A percentile compares a stretch with the other conserved stretches of the same genome.
phyloP scores from a whole-genome alignment of 2,797 vertebrate species.

The Toxotes lorentzi region DNA sequence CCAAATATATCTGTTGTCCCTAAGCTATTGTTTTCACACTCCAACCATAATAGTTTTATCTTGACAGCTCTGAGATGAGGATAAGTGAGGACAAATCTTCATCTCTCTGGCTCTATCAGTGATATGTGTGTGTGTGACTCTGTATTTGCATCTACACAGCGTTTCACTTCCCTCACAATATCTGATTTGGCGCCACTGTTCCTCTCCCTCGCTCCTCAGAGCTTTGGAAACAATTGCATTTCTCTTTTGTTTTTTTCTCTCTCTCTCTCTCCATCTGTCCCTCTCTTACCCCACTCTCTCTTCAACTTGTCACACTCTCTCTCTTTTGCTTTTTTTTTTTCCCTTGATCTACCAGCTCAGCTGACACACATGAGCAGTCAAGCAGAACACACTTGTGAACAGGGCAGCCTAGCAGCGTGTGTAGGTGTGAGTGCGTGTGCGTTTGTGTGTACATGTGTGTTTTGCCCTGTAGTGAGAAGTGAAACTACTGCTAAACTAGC shows the following conservation, averaged over 20 bases:
- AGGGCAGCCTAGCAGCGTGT: conserved; percentile 51
- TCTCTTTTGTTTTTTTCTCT: conserved; percentile 67
- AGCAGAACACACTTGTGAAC: conserved; percentile 74
- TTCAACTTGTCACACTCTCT: conserved; percentile 52
- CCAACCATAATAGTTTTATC: conserved; percentile 73
- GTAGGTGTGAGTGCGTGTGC: conserved; percentile 42
- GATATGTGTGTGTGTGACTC: conserved; percentile 44
- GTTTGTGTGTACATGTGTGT: conserved; percentile 32
- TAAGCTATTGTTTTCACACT: conserved; percentile 75
- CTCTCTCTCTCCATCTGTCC: conserved; percentile 55
- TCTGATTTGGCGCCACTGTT: conserved; percentile 72
- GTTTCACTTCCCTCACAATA: conserved; percentile 64
- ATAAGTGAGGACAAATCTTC: conserved; percentile 73
- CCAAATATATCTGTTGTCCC: conserved; percentile 55
- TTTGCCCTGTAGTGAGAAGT: conserved; percentile 71
- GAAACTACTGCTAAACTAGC: conserved; percentile 79
- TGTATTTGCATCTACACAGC: conserved; percentile 62
- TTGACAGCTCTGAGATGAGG: conserved; percentile 70
- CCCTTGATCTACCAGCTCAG: conserved; percentile 73
- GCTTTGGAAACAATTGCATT: conserved; percentile 77
- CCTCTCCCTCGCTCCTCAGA: conserved; percentile 64
- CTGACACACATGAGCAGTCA: conserved; percentile 78
- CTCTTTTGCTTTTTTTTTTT: conserved; percentile 37
- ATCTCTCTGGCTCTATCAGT: conserved; percentile 43
- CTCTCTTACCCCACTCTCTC: conserved; percentile 61